Evolutionary conservation across 2,113 vertebrate genomes (phyloP).

Genomic region (Myxocyprinus asiaticus): DNA sequence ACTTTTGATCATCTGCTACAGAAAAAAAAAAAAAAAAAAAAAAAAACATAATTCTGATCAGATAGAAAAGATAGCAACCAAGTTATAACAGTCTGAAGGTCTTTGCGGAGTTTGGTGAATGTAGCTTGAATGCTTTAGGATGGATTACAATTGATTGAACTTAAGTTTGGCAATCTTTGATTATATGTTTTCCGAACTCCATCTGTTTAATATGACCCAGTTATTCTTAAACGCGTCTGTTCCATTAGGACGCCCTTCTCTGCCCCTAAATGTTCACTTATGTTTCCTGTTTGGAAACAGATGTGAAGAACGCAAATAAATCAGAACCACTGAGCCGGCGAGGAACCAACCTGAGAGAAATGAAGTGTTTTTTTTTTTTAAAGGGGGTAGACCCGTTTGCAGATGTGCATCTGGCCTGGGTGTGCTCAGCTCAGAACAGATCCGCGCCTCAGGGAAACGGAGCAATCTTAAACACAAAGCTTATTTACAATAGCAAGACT

Average conservation of each 20-base stretch:
- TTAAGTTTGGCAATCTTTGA: constrained; percentile 35
- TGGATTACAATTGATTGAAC: too few relatives aligned
- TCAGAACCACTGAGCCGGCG: constrained; percentile 72
- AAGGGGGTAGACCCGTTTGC: constrained; percentile 64
- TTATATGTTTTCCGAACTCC: constrained; percentile 64
- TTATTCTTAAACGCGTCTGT: constrained; percentile 38
- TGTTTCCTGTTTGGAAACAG: constrained; percentile 80
- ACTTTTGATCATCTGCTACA: too few relatives aligned
- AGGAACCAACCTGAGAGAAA: constrained; percentile 77
- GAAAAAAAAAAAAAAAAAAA: too few relatives aligned
- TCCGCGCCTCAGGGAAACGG: constrained; percentile 62
- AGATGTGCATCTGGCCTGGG: constrained; percentile 78
- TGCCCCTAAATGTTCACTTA: constrained; percentile 77
- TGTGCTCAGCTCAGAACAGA: constrained; percentile 65
- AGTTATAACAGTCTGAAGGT: too few relatives aligned
- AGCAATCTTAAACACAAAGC: constrained; percentile 54
- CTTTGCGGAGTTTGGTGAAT: too few relatives aligned
- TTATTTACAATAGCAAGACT: constrained; percentile 34
- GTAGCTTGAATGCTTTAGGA: too few relatives aligned
- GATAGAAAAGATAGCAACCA: too few relatives aligned
- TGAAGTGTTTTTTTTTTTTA: constrained; percentile 54
- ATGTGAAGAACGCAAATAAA: constrained; percentile 77
- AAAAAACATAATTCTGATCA: too few relatives aligned
- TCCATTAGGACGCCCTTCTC: constrained; percentile 17
- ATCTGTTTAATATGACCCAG: constrained; percentile 24